These are phyloP conservation scores for Knipowitschia caucasica DNA, from an alignment of 2,797 vertebrate species.

Conservation along the genomic window DNA sequence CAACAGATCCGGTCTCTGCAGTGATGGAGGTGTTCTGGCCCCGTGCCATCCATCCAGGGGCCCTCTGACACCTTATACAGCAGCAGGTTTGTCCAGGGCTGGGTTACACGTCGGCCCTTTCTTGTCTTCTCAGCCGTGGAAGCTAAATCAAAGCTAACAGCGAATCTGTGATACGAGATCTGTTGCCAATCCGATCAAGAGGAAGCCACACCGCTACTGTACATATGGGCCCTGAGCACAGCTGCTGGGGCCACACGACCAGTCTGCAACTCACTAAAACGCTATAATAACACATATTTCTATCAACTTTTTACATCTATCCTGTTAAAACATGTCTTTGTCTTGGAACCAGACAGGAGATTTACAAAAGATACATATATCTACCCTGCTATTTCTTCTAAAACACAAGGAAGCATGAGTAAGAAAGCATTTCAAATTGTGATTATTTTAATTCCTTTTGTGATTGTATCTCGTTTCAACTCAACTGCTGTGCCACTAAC, in stretches of 20 bases:
- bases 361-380: no score
- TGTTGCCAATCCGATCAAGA: not conserved
- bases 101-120: not conserved
- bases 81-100: not conserved
- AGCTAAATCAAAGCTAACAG: not conserved
- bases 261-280: no score
- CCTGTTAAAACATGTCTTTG: no score
- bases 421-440: no score
- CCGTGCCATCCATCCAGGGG: not conserved
- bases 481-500: no score
- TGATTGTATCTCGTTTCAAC: no score
- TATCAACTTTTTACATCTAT: no score
- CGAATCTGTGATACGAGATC: not conserved
- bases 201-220: not conserved
- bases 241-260: not conserved
- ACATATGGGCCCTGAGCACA: not conserved
- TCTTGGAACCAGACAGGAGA: no score
- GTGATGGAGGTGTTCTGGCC: not conserved
- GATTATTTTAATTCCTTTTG: no score
- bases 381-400: no score
- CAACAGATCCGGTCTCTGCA: constrained; percentile 41
- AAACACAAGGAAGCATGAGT: no score
- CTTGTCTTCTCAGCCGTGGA: not conserved
- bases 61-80: not conserved
- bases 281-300: no score